Base-by-base conservation (phyloP, 2,888 invertebrate genomes). In the Acleris emargana region DNA sequence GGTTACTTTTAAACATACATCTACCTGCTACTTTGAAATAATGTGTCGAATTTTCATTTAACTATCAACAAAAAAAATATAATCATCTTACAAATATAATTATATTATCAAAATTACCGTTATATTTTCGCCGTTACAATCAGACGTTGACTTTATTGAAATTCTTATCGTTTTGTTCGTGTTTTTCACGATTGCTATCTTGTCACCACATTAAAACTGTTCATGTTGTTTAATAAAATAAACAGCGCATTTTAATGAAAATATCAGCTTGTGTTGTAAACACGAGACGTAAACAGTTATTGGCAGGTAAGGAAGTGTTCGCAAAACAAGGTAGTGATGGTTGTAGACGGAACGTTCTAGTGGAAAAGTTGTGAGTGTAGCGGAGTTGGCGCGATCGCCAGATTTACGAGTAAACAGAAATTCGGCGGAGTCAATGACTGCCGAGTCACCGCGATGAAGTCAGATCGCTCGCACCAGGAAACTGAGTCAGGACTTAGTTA, bases 251-350 rank as follows among this genome's bases (percentile, higher is more conserved):
- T 58, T 64, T 17, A 58, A 64, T 58, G 58, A 64, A 58, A 64
- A 64, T 53, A 58, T 32, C 18, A 22, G 51, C 49, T 42, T 55
- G 28, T 25, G n/a, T 25, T 55, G 51, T 55, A 55, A 51, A 64
- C 64, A 64, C 51, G 69, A 62, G 62, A 54, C 62, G 72, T 76
- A 77, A 76, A 78, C 72, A 75, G 69, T 71, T 72, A 74, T 74
- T 64, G 69, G 64, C 60, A 53, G 45, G 45, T 38, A 25, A 49
- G 63, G 58, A 61, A 57, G 52, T 52, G 38, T 32, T 52, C 43
- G 42, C 38, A 54, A 58, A 64, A 59, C 64, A 54, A 28, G 58
- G 58, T 55, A 59, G 42, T 18, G 25, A n/a, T n/a, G n/a, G n/a
- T 25, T 17, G 13, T 38, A 16, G 20, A 54, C 42, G 49, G 63